Percentiles rank a stretch among this genome's conserved stretches.
Conservation (phyloP, 1,140 invertebrate genomes). For the Calephelis virginiensis region DNA sequence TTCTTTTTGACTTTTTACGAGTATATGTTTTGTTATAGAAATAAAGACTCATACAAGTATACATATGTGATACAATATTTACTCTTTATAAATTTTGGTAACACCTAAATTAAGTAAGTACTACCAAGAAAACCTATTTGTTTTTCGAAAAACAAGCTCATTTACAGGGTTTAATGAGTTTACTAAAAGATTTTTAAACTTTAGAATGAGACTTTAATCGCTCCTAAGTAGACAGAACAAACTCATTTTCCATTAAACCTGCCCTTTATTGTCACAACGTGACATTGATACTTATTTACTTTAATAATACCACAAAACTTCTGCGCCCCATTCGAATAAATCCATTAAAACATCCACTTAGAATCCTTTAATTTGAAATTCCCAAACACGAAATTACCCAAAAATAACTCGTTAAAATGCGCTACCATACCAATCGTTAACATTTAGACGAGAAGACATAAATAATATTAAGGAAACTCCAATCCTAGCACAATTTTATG, state of each 20-base stretch:
- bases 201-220: no score
- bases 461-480: slow-evolving; percentile 58
- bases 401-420: slow-evolving; percentile 61
- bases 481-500: slow-evolving; percentile 41
- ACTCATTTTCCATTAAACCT: neutral
- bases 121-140: no score
- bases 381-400: slow-evolving; percentile 39
- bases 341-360: slow-evolving; percentile 5
- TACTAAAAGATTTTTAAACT: no score
- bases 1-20: no score
- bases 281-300: neutral
- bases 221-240: no score
- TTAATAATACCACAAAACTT: neutral
- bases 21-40: no score
- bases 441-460: slow-evolving; percentile 59
- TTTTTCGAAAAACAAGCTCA: no score
- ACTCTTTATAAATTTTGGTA: no score
- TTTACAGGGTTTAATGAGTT: no score
- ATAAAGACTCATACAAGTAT: no score
- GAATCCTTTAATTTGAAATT: slow-evolving; percentile 15
- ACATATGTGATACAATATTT: no score
- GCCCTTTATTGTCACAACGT: neutral
- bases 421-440: slow-evolving; percentile 58
- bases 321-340: slow-evolving; percentile 1
- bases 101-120: no score